Evolutionary conservation across 1,140 invertebrate genomes (phyloP).

Genomic region (Drosophila aff.): DNA sequence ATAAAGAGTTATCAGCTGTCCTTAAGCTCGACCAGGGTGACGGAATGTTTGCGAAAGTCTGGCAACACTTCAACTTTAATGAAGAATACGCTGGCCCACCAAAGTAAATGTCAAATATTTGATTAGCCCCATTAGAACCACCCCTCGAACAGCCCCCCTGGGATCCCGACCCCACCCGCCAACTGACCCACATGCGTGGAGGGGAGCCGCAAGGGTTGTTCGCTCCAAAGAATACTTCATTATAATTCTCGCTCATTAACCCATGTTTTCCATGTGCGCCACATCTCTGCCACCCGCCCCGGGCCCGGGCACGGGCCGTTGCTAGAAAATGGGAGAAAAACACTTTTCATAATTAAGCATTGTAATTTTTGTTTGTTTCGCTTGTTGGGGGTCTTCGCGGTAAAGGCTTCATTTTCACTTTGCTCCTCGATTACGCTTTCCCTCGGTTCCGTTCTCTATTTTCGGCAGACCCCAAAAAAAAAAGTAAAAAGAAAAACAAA

Average conservation of each 20-base stretch:
- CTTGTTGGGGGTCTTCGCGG: slow-evolving; percentile 3
- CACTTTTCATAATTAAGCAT: slow-evolving; percentile 81
- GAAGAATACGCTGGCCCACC: slow-evolving; percentile 30
- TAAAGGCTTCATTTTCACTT: slow-evolving; percentile 43
- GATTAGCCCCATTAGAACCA: slow-evolving; percentile 75
- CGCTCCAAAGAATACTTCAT: slow-evolving; percentile 64
- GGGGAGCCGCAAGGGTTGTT: slow-evolving; percentile 51
- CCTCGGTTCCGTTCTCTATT: slow-evolving; percentile 5
- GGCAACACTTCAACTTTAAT: slow-evolving; percentile 54
- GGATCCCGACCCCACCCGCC: background rate
- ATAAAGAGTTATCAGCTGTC: background rate
- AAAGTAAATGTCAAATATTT: slow-evolving; percentile 79
- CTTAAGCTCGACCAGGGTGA: background rate
- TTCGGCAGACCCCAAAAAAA: slow-evolving; percentile 23
- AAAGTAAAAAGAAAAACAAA: slow-evolving; percentile 10
- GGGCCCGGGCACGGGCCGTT: slow-evolving; percentile 6
- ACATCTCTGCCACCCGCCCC: slow-evolving; percentile 46
- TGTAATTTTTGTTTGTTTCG: slow-evolving; percentile 76
- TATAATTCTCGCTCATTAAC: slow-evolving; percentile 78
- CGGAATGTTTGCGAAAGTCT: slow-evolving; percentile 15
- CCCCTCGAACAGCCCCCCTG: slow-evolving; percentile 17
- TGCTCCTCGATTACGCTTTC: slow-evolving; percentile 38
- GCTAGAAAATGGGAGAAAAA: slow-evolving; percentile 53
- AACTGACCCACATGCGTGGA: slow-evolving; percentile 64
- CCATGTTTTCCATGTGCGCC: slow-evolving; percentile 55